A percentile compares a stretch with the other conserved stretches of the same genome.
Evolutionary conservation across 2,797 vertebrate species (phyloP).

Genomic region (Gymnopithys bicolor): DNA sequence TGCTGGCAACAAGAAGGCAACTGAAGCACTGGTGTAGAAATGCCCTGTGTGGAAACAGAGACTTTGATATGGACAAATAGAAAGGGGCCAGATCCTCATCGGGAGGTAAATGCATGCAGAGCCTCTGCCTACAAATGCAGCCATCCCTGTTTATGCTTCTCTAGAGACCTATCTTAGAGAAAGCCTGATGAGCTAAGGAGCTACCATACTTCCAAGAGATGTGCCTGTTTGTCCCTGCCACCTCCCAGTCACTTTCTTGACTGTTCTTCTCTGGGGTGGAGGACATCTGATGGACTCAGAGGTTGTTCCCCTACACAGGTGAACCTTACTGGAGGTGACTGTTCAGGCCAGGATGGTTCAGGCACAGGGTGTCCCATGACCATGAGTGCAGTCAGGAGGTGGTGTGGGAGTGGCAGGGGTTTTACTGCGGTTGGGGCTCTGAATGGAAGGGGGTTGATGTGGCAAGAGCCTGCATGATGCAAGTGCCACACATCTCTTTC

Average conservation of each 20-base stretch:
- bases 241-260: neutral
- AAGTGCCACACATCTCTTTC: accelerated
- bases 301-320: neutral
- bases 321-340: neutral
- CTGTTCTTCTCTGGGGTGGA: neutral
- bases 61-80: neutral
- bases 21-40: neutral
- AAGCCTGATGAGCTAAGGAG: neutral
- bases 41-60: neutral
- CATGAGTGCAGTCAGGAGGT: accelerated
- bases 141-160: neutral
- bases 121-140: neutral
- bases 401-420: neutral
- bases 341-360: neutral
- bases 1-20: neutral
- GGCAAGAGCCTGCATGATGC: neutral
- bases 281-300: neutral
- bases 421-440: neutral
- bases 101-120: neutral
- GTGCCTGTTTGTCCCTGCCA: accelerated
- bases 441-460: neutral
- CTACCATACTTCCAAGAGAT: neutral
- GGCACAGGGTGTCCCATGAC: neutral
- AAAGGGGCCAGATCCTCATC: neutral
- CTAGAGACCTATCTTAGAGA: neutral